Percentiles rank a stretch among this genome's conserved stretches.
phyloP scores from a whole-genome alignment of 2,888 invertebrate species.

The Liposcelis brunnea region DNA sequence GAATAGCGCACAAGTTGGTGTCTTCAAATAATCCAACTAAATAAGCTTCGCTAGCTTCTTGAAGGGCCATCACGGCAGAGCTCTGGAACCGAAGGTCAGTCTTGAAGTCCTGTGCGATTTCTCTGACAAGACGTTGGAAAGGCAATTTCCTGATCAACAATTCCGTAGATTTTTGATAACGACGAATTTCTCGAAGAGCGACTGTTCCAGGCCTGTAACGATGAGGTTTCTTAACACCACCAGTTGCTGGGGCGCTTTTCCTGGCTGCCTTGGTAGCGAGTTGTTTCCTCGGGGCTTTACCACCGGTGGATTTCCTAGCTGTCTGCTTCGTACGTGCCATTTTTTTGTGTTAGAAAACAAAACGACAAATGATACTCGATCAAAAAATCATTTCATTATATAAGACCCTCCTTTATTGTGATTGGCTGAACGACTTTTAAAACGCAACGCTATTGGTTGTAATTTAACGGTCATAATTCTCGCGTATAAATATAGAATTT shows the following conservation, averaged over 20 bases:
- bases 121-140: slow-evolving; percentile 35
- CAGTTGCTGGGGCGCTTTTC: slow-evolving; percentile 34
- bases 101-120: slow-evolving; percentile 33
- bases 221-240: slow-evolving; percentile 36
- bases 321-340: slow-evolving; percentile 40
- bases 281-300: slow-evolving; percentile 36
- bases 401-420: no score
- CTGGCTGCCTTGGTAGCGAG: slow-evolving; percentile 35
- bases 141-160: slow-evolving; percentile 34
- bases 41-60: slow-evolving; percentile 37
- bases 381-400: no score
- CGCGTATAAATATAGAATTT: no score
- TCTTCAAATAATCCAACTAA: slow-evolving; percentile 92
- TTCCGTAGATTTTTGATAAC: slow-evolving; percentile 36
- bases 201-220: slow-evolving; percentile 41
- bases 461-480: no score
- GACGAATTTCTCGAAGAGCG: slow-evolving; percentile 48
- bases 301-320: slow-evolving; percentile 36
- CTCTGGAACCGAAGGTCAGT: slow-evolving; percentile 28
- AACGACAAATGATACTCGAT: no score
- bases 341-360: neutral
- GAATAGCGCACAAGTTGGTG: slow-evolving; percentile 94
- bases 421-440: no score
- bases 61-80: slow-evolving; percentile 25
- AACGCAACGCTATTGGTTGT: no score